phyloP scores from a whole-genome alignment of 2,797 vertebrate species.

The Oceanodroma leucorhoa region DNA sequence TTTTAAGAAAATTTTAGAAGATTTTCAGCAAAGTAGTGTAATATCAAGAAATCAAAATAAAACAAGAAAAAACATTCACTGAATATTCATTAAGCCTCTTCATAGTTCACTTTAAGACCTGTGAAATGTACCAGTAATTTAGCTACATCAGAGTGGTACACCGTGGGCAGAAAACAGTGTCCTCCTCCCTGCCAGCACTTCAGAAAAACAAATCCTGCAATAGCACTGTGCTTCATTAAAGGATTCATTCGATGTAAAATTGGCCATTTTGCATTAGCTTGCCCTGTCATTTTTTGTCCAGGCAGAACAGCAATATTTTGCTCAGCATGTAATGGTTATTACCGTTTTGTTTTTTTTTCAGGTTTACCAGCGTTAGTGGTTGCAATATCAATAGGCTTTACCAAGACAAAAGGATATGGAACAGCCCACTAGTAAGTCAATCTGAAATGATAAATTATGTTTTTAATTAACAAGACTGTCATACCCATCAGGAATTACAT shows the following conservation, averaged over 20 bases:
- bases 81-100: conserved; percentile 56
- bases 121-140: conserved; percentile 84
- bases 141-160: conserved; percentile 82
- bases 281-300: background rate
- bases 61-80: background rate
- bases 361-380: conserved; percentile 98
- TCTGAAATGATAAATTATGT: conserved; percentile 33
- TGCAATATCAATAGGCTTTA: conserved; percentile 98
- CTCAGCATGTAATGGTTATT: conserved; percentile 2
- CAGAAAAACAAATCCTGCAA: conserved; percentile 32
- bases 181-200: background rate
- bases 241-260: background rate
- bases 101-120: conserved; percentile 81
- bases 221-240: conserved; percentile 8
- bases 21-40: conserved; percentile 24
- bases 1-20: conserved; percentile 32
- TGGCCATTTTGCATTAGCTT: background rate
- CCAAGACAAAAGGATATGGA: conserved; percentile 98
- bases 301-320: background rate
- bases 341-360: conserved; percentile 67
- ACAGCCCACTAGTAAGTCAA: conserved; percentile 95
- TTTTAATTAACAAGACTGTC: background rate
- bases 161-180: conserved; percentile 39
- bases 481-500: background rate
- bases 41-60: conserved; percentile 25